Evolutionary conservation across 1,140 invertebrate species (phyloP), one percentile per base, ranked within the genome.

Genomic region (Asobara japonica): DNA sequence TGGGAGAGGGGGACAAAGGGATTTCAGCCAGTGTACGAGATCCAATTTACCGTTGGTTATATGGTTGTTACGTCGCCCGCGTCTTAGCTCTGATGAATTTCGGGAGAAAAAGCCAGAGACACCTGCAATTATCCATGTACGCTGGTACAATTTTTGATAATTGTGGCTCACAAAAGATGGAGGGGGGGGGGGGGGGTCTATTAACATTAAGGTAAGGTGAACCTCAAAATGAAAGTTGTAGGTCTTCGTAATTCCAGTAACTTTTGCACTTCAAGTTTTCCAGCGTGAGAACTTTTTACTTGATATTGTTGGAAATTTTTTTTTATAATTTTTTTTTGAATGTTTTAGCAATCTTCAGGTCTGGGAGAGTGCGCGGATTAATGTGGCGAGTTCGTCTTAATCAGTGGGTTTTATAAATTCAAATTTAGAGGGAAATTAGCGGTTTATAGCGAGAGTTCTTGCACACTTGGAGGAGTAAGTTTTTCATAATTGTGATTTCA

Each of bases 21-120:
- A 18, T 18, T 45, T 45, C 41, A 5, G 18, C n/a, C n/a, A 16
- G 10, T 45, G 41, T 4, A 38, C 36, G 8, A 38, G 8, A 45
- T 45, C n/a, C 41, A 45, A 45, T 45, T 45, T 45, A 45, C 41
- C 31, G n/a, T 45, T 45, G 41, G 41, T 45, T 45, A 45, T 45
- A 16, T 45, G 41, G 41, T 45, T 45, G 41, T 18, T 13, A 45
- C n/a, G 41, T 13, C 18, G 41, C n/a, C 7, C 3, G 2, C 41
- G 41, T 45, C 41, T 45, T 45, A 45, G 41, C n/a, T 16, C n/a
- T 45, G 41, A 45, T 45, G 18, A 45, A 45, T 45, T 45, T 45
- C 27, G 3, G 1, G 18, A 27, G 51, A 29, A 29, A 25, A 27
- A 27, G 2, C 13, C 51, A 18, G n/a, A 51, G 20, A 51, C 20